These are phyloP conservation scores for Cathartes aura DNA, from an alignment of 2,113 vertebrate genomes.

Conservation along the genomic window DNA sequence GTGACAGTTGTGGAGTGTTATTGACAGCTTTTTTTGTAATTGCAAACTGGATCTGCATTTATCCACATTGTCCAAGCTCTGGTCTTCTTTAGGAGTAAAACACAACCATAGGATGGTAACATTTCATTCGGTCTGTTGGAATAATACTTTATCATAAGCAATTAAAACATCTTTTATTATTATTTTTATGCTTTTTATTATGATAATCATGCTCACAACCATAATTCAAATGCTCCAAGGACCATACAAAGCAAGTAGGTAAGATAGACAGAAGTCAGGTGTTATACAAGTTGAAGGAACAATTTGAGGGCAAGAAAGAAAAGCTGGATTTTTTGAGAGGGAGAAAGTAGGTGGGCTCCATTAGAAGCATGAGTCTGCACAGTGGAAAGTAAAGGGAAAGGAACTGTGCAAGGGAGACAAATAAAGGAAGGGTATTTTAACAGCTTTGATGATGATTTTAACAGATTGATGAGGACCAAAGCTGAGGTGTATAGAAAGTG, in stretches of 20 bases:
- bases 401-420: not conserved
- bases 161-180: not conserved
- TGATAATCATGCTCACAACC: not conserved
- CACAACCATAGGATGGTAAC: not conserved
- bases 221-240: not conserved
- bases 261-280: not conserved
- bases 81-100: constrained; percentile 54
- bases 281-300: not conserved
- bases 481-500: not conserved
- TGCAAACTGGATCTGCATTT: constrained; percentile 33
- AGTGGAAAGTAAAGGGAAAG: not conserved
- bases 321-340: not conserved
- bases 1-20: constrained; percentile 63
- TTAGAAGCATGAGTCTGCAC: not conserved
- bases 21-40: constrained; percentile 70
- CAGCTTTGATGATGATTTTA: not conserved
- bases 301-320: not conserved
- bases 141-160: constrained; percentile 12
- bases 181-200: not conserved
- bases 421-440: not conserved
- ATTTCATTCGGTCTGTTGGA: constrained; percentile 13
- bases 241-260: not conserved
- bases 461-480: not conserved
- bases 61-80: constrained; percentile 45
- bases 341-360: not conserved